Base-by-base conservation (phyloP, 2,113 vertebrate species). In the Bucco capensis region DNA sequence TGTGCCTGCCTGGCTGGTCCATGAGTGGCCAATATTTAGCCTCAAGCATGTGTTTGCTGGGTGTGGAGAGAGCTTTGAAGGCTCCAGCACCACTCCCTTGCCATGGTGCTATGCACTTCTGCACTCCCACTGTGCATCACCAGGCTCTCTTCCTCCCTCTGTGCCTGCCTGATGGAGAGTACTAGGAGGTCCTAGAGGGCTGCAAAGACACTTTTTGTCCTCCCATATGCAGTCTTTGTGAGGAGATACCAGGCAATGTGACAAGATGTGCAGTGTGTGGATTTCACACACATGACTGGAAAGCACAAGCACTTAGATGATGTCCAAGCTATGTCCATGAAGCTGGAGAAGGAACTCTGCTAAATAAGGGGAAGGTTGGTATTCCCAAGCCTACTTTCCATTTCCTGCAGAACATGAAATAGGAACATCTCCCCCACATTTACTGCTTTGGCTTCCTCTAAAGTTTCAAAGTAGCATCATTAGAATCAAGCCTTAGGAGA, bases 271-370 rank as follows among this genome's bases (percentile, higher is more conserved):
- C 21, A 31, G 13, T 5, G 5, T 38, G 46, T 24, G 28, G 17
- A 44, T 65, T 53, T 53, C 33, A 19, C 10, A 27, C 12, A 3
- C 10, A 35, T 70, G 33, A 79, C 21, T 0, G 2, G 21, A 58
- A 69, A 70, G 21, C 10, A 12, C n/a, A 44, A 27, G 8, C 15
- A 19, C 7, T 44, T 56, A 33, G 11, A 5, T 66, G 58, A 46
- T 1, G 1, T 44, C 12, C 51, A n/a, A 9, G 30, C 18, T 16
- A 7, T 6, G 10, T 31, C 33, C 27, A 4, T 12, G 33, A 18
- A 69, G 31, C 67, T 38, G 35, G 38, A 53, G 44, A 65, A 74
- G 44, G n/a, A 75, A 33, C 53, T 44, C 3, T 38, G 17, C 42
- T 74, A 37, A 72, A n/a, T 40, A 73, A 65, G 46, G 21, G 12